Base-by-base conservation (phyloP, 2,888 invertebrate species). In the Ferrisia virgata region DNA sequence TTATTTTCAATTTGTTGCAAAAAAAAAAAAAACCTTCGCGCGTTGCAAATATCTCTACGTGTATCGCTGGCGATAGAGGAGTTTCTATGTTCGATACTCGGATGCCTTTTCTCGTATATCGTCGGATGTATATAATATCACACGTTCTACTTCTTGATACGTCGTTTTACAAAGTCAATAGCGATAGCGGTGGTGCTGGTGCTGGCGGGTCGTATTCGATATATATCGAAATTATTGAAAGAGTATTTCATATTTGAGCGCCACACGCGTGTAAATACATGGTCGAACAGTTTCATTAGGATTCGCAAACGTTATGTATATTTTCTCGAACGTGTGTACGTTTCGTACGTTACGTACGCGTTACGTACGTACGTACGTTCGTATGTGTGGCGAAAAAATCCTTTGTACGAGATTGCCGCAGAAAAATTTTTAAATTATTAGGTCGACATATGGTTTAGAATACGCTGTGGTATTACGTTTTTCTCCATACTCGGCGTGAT, bases 281-380 rank as follows among this genome's bases (percentile, higher is more conserved):
- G 72, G 72, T 76, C 72, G 72, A 76, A 36, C 36, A 36, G 28
- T 76, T 76, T 76, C 72, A 76, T 76, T 36, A 36, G 18, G 72
- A 76, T 76, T 76, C 36, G 72, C 72, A 76, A 36, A 76, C 36
- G 31, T 76, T 76, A 58, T 25, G 28, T 31, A 64, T 28, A 28
- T 76, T 33, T 36, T 36, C 72, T 33, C 72, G 36, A 53, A 53
- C 53, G 22, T 43, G 22, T 53, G n/a, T n/a, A n/a, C n/a, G n/a
- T n/a, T n/a, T n/a, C n/a, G n/a, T n/a, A n/a, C n/a, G n/a, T n/a
- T n/a, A n/a, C n/a, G n/a, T n/a, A n/a, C n/a, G n/a, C n/a, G n/a
- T n/a, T n/a, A n/a, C n/a, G n/a, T n/a, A n/a, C n/a, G n/a, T n/a
- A n/a, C n/a, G n/a, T n/a, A n/a, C 15, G 9, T 39, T 39, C 11